Conservation (phyloP, 2,113 vertebrate species). For the Melanerpes aurifrons region DNA sequence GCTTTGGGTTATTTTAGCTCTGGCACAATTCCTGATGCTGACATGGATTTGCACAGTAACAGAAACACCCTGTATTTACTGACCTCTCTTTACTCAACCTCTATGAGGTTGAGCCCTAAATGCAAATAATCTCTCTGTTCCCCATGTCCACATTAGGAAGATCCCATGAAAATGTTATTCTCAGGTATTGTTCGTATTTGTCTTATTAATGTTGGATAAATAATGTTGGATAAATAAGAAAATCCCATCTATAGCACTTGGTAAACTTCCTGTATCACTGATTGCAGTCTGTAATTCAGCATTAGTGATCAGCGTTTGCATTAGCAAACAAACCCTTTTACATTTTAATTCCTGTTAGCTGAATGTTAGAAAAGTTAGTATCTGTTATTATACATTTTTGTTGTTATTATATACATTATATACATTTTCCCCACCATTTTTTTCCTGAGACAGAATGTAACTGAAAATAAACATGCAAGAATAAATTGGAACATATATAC, state of each 20-base stretch:
- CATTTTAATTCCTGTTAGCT: neutral
- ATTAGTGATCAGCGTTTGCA: neutral
- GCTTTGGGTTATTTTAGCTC: neutral
- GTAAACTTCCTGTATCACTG: neutral
- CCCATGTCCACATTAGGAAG: neutral
- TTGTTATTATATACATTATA: neutral
- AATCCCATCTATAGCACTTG: neutral
- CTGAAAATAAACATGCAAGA: neutral
- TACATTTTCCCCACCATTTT: neutral
- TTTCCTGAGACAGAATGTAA: neutral
- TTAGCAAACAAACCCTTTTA: neutral
- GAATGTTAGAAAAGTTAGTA: neutral
- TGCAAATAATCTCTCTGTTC: neutral
- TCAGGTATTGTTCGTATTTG: neutral
- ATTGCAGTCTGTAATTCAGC: neutral
- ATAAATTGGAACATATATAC: neutral
- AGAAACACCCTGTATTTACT: neutral
- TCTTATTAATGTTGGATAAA: neutral
- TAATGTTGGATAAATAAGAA: neutral
- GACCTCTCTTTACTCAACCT: neutral
- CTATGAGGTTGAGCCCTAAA: neutral
- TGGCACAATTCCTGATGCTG: neutral
- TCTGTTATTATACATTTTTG: neutral
- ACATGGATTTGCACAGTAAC: neutral
- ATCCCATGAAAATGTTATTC: neutral